Evolutionary conservation across 2,113 vertebrate species (phyloP).

Genomic region (Canis aureus): DNA sequence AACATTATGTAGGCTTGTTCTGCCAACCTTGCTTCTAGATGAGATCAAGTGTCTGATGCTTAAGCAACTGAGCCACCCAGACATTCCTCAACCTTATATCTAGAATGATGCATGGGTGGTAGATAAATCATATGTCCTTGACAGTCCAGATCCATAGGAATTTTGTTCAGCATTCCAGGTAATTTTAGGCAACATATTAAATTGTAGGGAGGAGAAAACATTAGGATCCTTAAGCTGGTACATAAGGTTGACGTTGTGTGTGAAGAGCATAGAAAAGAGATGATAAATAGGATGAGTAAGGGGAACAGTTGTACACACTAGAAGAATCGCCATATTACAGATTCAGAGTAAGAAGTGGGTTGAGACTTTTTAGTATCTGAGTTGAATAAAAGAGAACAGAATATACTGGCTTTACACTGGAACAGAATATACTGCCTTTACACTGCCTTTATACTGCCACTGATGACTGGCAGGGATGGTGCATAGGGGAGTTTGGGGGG

Average conservation of each 20-base stretch:
- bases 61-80: too few species aligned
- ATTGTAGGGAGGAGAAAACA: not conserved
- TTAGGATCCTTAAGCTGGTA: not conserved
- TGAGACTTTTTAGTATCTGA: not conserved
- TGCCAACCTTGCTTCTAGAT: not conserved
- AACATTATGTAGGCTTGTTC: not conserved
- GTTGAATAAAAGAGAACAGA: not conserved
- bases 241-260: not conserved
- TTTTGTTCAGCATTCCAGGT: not conserved
- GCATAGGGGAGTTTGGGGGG: accelerated
- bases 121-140: not conserved
- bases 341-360: not conserved
- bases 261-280: not conserved
- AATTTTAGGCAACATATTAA: not conserved
- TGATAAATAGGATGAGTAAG: not conserved
- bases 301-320: not conserved
- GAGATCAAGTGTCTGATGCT: not conserved
- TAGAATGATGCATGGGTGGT: not conserved
- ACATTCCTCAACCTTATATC: not conserved
- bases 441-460: too few species aligned
- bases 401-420: not conserved
- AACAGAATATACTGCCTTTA: not conserved
- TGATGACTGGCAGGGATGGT: not conserved
- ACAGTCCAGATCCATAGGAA: too few species aligned
- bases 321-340: not conserved